Evolutionary conservation across 1,140 invertebrate genomes (phyloP), one percentile per base, ranked within the genome.

Genomic region (Brachionus rubens): DNA sequence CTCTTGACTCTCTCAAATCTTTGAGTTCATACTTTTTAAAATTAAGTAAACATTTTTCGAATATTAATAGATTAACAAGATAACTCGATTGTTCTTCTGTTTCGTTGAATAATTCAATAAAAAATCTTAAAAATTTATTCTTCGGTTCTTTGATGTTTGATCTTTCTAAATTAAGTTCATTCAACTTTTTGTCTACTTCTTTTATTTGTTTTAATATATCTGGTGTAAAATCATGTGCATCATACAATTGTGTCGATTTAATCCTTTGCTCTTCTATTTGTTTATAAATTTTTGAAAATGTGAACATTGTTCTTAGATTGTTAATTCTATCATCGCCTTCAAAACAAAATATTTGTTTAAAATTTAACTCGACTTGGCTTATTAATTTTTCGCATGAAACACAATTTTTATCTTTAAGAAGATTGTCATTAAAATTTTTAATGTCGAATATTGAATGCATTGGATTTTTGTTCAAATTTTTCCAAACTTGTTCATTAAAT

Each of bases 1-100:
- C 14, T 28, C 52, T 21, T 2, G 3, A 14, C 12, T 54, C 26
- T 54, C 52, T 54, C 52, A 54, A 54, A 26, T n/a, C 28, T 30
- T 54, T 54, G 1, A 54, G 26, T 28, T 54, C 52, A 3, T 28
- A 21, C 28, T 54, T 54, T 54, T 54, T 54, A 28, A 54, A 54
- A 26, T 54, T 54, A 28, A 54, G 24, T 54, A 54, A 26, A 54
- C 52, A 54, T 54, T 54, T 54, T n/a, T 54, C 52, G 12, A 54
- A 54, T 54, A 54, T 30, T 7, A 28, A 54, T 28, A 54, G 28
- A 26, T 54, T 54, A 0, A 54, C 28, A 5, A 54, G 4, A 54
- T 28, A 54, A 54, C n/a, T n/a, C n/a, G n/a, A n/a, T n/a, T n/a
- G n/a, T n/a, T n/a, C 28, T 54, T 54, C 28, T 0, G 26, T 54